A percentile compares a stretch with the other conserved stretches of the same genome.
Evolutionary conservation across 1,140 invertebrate species (phyloP).

Genomic region (Diabrotica virgifera): DNA sequence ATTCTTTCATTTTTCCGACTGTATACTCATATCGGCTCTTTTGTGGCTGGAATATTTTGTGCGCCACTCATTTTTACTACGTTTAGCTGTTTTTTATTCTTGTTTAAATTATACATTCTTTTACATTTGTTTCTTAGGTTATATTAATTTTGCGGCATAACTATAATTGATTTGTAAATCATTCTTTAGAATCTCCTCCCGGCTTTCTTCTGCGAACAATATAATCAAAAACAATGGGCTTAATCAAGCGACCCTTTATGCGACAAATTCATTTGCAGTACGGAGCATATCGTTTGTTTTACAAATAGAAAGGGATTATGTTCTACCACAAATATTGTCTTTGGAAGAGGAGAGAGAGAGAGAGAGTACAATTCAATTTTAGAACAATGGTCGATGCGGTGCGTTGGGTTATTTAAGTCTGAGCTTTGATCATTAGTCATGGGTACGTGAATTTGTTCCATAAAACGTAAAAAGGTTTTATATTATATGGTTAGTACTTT

Average conservation of each 20-base stretch:
- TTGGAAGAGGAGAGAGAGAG: not conserved
- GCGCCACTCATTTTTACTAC: too few relatives aligned
- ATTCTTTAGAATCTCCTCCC: too few relatives aligned
- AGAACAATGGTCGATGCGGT: not conserved
- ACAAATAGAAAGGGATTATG: not conserved
- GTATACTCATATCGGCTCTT: too few relatives aligned
- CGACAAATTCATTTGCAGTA: not conserved
- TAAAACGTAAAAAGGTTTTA: not conserved
- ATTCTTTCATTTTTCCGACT: too few relatives aligned
- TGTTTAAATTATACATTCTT: too few relatives aligned
- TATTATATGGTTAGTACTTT: too few relatives aligned
- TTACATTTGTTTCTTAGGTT: too few relatives aligned
- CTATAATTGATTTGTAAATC: too few relatives aligned
- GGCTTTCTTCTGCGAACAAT: not conserved
- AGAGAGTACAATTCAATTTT: too few relatives aligned
- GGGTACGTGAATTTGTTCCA: not conserved
- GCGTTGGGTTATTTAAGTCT: not conserved
- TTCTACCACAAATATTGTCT: not conserved
- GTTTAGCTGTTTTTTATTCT: too few relatives aligned
- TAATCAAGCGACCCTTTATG: not conserved
- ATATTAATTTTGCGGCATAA: too few relatives aligned
- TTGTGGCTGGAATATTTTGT: too few relatives aligned
- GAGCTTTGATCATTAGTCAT: not conserved
- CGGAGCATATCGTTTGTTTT: conserved; percentile 1
- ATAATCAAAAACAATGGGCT: not conserved